These are phyloP conservation scores for Grapholita molesta DNA, from an alignment of 1,140 invertebrate genomes.

Conservation along the genomic window DNA sequence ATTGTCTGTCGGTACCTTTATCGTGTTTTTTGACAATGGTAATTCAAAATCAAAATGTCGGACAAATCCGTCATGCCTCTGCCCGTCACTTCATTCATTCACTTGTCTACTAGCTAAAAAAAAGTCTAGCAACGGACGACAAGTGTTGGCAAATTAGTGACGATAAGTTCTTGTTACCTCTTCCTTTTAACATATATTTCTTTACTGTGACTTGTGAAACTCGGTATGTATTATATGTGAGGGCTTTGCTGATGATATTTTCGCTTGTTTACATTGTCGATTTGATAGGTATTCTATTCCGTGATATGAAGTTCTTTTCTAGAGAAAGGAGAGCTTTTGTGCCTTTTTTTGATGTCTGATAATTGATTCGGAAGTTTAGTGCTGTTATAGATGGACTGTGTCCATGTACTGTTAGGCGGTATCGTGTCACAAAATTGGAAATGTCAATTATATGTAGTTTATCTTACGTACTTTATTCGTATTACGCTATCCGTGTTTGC, in stretches of 20 bases:
- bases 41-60: constrained; percentile 59
- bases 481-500: constrained; percentile 36
- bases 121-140: constrained; percentile 57
- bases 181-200: constrained; percentile 33
- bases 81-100: constrained; percentile 64
- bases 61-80: constrained; percentile 55
- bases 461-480: constrained; percentile 9
- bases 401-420: constrained; percentile 55
- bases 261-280: constrained; percentile 69
- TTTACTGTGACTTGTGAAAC: constrained; percentile 25
- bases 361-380: constrained; percentile 48
- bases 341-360: constrained; percentile 35
- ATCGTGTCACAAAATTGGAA: constrained; percentile 32
- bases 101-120: constrained; percentile 52
- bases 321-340: constrained; percentile 67
- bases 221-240: constrained; percentile 18
- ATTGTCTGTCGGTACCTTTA: background rate
- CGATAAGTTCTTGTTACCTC: constrained; percentile 67
- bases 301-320: constrained; percentile 53
- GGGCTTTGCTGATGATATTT: constrained; percentile 33
- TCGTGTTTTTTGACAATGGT: constrained; percentile 27
- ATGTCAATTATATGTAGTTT: constrained; percentile 13
- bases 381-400: constrained; percentile 48
- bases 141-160: constrained; percentile 72
- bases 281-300: constrained; percentile 37